Base-by-base conservation (phyloP, 2,888 invertebrate species). In the Monoplex corrugatus region DNA sequence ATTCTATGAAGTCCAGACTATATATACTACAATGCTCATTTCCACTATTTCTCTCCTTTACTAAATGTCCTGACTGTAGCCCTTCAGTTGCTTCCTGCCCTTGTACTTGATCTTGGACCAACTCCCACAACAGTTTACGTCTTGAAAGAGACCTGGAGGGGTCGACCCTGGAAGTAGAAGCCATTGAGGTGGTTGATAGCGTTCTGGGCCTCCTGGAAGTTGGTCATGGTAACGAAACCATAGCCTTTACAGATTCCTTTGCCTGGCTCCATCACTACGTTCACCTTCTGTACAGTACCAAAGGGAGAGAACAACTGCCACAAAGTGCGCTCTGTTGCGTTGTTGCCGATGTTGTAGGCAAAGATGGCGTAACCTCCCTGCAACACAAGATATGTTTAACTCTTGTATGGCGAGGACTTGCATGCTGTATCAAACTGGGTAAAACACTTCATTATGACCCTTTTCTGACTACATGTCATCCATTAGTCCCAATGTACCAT, bases 221-320 rank as follows among this genome's bases (percentile, higher is more conserved):
- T 95, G 32, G 94, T 92, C 96, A 96, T 96, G 35, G 96, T 96
- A 23, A 96, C 96, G 93, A 96, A 96, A 1, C 96, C 96, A 92
- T 94, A 96, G 16, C 96, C 96, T 92, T 96, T 96, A 89, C 95
- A 94, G 87, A 94, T 92, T 88, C 94, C 94, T 88, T 94, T 95
- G 40, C 94, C 93, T 86, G 93, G 93, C 89, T 96, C 96, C 89
- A 95, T 92, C 87, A 96, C 95, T 3, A 96, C 95, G 86, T 95
- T 96, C 38, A 95, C 96, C 90, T 96, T 96, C 91, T 94, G 94
- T n/a, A 96, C 95, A 16, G 94, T 94, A 28, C 96, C 96, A 91
- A 95, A 96, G 2, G 95, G 95, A 35, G 95, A 94, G 91, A 96
- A 96, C 90, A 96, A 89, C 89, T 95, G 95, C 94, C 95, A 96